These are phyloP conservation scores for Echiichthys vipera DNA, from an alignment of 2,797 vertebrate species.

Conservation along the genomic window DNA sequence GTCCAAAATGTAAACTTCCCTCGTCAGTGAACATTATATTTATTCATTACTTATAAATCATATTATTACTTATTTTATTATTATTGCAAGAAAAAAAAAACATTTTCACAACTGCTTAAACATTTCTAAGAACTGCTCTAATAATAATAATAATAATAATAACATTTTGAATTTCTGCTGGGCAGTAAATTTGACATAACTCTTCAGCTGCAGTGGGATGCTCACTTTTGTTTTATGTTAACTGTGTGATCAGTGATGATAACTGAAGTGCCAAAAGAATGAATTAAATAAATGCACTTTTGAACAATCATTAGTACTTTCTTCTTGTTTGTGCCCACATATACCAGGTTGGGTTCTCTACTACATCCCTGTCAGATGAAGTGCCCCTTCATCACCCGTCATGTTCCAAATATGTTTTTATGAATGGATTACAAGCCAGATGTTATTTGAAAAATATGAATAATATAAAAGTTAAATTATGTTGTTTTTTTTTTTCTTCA, in stretches of 20 bases:
- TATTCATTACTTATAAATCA: constrained; percentile 68
- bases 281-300: constrained; percentile 96
- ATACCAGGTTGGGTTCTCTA: not conserved
- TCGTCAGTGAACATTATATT: constrained; percentile 70
- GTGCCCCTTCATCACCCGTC: not conserved
- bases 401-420: not conserved
- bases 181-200: constrained; percentile 97
- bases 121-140: constrained; percentile 77
- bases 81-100: constrained; percentile 45
- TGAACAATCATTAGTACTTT: constrained; percentile 88
- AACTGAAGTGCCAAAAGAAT: constrained; percentile 90
- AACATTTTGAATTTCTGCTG: constrained; percentile 93
- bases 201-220: constrained; percentile 91
- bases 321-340: constrained; percentile 73
- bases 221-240: constrained; percentile 87
- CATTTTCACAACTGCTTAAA: constrained; percentile 74
- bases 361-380: not conserved
- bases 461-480: not conserved
- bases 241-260: constrained; percentile 94
- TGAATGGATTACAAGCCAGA: not conserved
- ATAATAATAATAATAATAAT: constrained; percentile 73
- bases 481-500: too few relatives aligned
- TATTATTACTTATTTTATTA: constrained; percentile 56
- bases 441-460: not conserved
- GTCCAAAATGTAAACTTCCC: constrained; percentile 35